Conservation (phyloP, 2,888 invertebrate species). For the Pachymerium ferrugineum region DNA sequence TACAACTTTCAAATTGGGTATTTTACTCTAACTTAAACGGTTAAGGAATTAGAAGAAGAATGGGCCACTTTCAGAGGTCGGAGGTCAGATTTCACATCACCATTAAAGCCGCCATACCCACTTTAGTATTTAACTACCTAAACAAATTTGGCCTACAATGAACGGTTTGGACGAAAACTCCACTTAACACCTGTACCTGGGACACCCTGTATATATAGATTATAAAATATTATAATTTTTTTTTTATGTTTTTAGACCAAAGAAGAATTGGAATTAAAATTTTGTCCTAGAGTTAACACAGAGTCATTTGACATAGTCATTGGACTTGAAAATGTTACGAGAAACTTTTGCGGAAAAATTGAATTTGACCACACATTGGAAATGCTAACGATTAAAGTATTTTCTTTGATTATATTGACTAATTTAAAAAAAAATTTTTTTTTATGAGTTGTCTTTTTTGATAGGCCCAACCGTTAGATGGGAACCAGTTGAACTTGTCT, state of each 20-base stretch:
- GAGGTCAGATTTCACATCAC: no score
- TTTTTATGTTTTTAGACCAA: neutral
- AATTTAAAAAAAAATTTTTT: neutral
- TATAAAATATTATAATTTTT: no score
- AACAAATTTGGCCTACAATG: no score
- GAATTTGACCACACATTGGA: slow-evolving; percentile 45
- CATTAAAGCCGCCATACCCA: no score
- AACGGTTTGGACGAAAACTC: no score
- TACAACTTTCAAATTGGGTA: no score
- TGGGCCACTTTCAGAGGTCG: no score
- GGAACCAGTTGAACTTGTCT: slow-evolving; percentile 55
- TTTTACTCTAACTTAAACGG: no score
- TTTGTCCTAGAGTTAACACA: slow-evolving; percentile 43
- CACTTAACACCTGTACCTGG: no score
- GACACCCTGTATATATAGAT: no score
- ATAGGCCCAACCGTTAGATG: slow-evolving; percentile 33
- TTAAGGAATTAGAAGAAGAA: no score
- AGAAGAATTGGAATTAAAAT: slow-evolving; percentile 41
- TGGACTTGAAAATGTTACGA: slow-evolving; percentile 44
- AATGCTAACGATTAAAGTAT: slow-evolving; percentile 45
- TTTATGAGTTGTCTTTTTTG: neutral
- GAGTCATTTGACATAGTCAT: slow-evolving; percentile 41
- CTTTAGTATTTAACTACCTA: no score
- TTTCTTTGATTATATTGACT: slow-evolving; percentile 35
- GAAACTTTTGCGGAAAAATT: slow-evolving; percentile 46